Evolutionary conservation across 1,140 invertebrate species (phyloP), one percentile per base, ranked within the genome.

Genomic region (Drosophila malerkotliana): DNA sequence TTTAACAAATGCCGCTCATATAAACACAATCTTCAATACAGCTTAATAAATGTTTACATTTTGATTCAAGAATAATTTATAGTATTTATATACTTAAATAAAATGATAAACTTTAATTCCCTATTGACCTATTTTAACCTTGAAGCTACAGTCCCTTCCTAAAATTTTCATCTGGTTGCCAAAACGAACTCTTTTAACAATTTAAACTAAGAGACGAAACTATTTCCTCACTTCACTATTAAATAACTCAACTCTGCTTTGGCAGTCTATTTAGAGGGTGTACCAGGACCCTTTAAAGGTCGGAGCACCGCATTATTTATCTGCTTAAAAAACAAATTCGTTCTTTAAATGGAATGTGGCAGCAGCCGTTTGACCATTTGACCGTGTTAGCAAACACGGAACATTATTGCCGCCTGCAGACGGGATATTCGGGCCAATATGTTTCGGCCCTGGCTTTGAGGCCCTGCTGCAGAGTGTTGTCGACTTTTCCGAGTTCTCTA

Each of bases 321-420:
- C 15, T 21, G 49, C 15, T 47, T 37, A 32, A 66, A 60, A 47
- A 32, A 59, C 6, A 21, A 47, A 15, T 10, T 37, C 2, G 30
- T 4, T 12, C 21, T 61, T 7, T 34, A 10, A 39, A 48, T 24
- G 54, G 41, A 69, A 68, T 52, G 62, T n/a, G 30, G 18, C 51
- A 24, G 15, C 53, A 37, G 51, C 63, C 21, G 39, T 69, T 69
- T 52, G 47, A 55, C n/a, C 47, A 41, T 53, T 53, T 37, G 28
- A 41, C 47, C 37, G 28, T 58, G 51, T 67, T 75, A 34, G 56
- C 63, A 74, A 80, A 84, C 37, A 80, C 51, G 15, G 26, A 72
- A 54, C 75, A 69, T 71, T 87, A 87, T 88, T 88, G 83, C 78
- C 62, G 78, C 82, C 78, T 69, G 63, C 45, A 79, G 82, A 57